Percentiles rank a stretch among this genome's conserved stretches.
Evolutionary conservation across 2,888 invertebrate species (phyloP).

Genomic region (Acronicta leporina): DNA sequence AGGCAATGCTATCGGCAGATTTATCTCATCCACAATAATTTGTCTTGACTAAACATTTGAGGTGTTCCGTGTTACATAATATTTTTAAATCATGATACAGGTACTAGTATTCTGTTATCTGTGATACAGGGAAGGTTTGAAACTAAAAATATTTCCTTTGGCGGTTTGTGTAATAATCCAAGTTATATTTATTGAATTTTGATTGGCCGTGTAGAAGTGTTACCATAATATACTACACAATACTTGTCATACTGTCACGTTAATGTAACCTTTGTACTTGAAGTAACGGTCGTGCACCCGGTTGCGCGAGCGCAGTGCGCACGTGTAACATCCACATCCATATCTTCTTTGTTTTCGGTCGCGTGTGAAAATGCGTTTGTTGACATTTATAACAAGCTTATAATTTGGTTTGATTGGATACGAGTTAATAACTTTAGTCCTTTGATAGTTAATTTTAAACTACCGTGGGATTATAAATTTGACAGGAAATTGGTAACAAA

Average conservation of each 20-base stretch:
- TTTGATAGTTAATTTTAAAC: background rate
- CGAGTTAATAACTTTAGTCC: background rate
- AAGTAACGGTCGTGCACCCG: constrained; percentile 11
- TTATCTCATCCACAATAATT: no score
- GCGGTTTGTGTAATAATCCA: background rate
- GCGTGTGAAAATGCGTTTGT: constrained; percentile 25
- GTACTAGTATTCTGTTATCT: no score
- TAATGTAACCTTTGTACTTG: constrained; percentile 33
- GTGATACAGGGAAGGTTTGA: no score
- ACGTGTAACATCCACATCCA: constrained; percentile 30
- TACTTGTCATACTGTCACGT: constrained; percentile 20
- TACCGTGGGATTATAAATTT: background rate
- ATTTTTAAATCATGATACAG: constrained; percentile 47
- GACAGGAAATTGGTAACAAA: no score
- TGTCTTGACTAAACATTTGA: no score
- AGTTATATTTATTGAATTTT: constrained; percentile 1
- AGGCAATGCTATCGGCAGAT: no score
- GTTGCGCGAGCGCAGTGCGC: constrained; percentile 21
- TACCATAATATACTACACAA: background rate
- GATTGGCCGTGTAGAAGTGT: constrained; percentile 5
- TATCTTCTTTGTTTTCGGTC: constrained; percentile 30
- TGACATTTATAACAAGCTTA: constrained; percentile 3
- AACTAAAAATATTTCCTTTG: no score
- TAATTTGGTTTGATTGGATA: background rate
- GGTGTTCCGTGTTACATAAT: no score